phyloP scores from a whole-genome alignment of 2,888 invertebrate species.

The Proisotoma minuta region DNA sequence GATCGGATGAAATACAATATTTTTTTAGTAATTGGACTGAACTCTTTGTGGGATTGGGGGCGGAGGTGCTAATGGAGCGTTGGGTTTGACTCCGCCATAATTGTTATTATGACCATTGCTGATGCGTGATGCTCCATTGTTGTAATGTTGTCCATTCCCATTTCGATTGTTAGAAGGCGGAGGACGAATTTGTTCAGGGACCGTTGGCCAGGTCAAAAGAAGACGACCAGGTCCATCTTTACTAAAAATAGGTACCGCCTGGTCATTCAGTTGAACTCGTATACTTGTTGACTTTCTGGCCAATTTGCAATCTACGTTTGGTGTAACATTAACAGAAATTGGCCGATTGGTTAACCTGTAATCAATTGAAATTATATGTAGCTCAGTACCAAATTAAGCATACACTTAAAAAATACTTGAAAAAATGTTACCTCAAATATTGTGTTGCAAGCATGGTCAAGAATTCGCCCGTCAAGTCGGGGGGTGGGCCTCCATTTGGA shows the following conservation, averaged over 20 bases:
- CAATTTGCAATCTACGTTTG: slow-evolving; percentile 71
- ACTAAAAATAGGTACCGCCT: slow-evolving; percentile 42
- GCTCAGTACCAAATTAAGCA: background rate
- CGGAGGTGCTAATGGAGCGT: slow-evolving; percentile 27
- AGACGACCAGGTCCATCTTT: slow-evolving; percentile 45
- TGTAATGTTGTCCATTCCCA: slow-evolving; percentile 26
- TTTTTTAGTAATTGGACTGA: slow-evolving; percentile 26
- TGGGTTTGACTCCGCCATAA: slow-evolving; percentile 19
- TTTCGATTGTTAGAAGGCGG: slow-evolving; percentile 31
- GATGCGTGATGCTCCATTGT: slow-evolving; percentile 5
- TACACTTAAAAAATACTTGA: too few relatives aligned
- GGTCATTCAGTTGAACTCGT: slow-evolving; percentile 53
- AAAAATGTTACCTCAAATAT: slow-evolving; percentile 40
- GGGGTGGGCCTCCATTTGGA: slow-evolving; percentile 41
- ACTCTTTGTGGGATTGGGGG: slow-evolving; percentile 36
- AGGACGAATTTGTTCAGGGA: slow-evolving; percentile 16
- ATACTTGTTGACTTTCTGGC: slow-evolving; percentile 70
- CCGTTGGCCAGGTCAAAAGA: slow-evolving; percentile 42
- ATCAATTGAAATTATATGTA: too few relatives aligned
- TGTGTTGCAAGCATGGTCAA: slow-evolving; percentile 41
- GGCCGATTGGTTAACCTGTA: slow-evolving; percentile 66
- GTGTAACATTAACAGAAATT: slow-evolving; percentile 66
- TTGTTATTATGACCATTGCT: slow-evolving; percentile 35
- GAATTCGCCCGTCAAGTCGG: slow-evolving; percentile 47
- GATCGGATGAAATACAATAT: too few relatives aligned